These are phyloP conservation scores for Eupristina koningsbergeri DNA, from an alignment of 1,140 invertebrate species.

Conservation along the genomic window DNA sequence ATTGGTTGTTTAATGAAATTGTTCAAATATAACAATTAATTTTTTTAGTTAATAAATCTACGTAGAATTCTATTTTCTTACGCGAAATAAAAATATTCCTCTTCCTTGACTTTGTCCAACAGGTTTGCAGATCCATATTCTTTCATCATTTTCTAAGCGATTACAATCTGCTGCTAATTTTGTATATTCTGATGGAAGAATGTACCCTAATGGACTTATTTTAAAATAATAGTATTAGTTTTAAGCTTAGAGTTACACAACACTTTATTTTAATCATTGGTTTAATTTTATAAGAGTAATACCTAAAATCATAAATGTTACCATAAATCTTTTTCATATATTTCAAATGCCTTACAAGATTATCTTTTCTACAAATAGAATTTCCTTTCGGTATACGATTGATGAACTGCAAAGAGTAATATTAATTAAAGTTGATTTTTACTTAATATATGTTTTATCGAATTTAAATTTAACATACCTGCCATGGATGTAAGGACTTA, in stretches of 20 bases:
- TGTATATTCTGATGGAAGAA: conserved; percentile 88
- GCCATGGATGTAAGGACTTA: conserved; percentile 81
- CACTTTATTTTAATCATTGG: not conserved
- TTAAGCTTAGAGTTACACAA: not conserved
- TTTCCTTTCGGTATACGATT: conserved; percentile 89
- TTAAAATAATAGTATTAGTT: conserved; percentile 14
- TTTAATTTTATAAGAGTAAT: conserved; percentile 53
- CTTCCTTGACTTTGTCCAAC: conserved; percentile 87
- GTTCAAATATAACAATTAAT: not conserved
- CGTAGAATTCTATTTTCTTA: conserved; percentile 64
- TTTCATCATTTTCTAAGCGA: conserved; percentile 67
- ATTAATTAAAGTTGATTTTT: not conserved
- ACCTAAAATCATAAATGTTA: conserved; percentile 88
- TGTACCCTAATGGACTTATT: conserved; percentile 82
- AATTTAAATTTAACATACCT: conserved; percentile 71
- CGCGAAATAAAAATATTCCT: conserved; percentile 87
- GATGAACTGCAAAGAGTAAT: conserved; percentile 77
- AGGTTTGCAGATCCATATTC: conserved; percentile 90
- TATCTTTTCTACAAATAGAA: conserved; percentile 87
- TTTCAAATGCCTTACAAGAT: conserved; percentile 82
- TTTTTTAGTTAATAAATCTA: not conserved
- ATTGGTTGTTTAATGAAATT: too few species aligned
- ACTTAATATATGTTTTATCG: conserved; percentile 5
- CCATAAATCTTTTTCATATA: conserved; percentile 88
- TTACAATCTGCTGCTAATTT: conserved; percentile 85